phyloP scores from a whole-genome alignment of 2,888 invertebrate species.

The Polydrusus cervinus region DNA sequence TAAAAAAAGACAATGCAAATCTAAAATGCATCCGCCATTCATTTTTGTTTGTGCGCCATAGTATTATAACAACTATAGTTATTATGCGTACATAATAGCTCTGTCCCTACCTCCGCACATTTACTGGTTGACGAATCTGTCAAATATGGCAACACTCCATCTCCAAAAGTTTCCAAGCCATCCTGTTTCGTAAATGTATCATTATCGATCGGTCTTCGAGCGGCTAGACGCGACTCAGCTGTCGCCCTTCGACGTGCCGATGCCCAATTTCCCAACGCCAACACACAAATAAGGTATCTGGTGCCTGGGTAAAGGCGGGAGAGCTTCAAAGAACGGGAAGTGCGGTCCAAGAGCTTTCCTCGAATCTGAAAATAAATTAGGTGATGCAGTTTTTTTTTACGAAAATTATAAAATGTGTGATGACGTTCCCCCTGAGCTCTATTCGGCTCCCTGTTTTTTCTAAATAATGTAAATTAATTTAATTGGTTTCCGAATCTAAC shows the following conservation, averaged over 20 bases:
- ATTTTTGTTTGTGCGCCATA: no score
- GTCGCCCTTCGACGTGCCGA: slow-evolving; percentile 70
- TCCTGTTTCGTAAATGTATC: slow-evolving; percentile 69
- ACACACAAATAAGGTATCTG: slow-evolving; percentile 89
- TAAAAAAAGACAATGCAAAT: no score
- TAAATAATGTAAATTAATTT: no score
- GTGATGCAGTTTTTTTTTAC: no score
- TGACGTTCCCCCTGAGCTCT: no score
- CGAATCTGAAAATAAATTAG: slow-evolving; percentile 76
- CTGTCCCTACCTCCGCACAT: slow-evolving; percentile 76
- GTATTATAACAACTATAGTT: no score
- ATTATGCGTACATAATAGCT: no score
- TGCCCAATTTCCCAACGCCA: slow-evolving; percentile 87
- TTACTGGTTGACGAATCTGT: slow-evolving; percentile 83
- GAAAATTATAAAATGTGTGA: no score
- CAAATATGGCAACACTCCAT: slow-evolving; percentile 74
- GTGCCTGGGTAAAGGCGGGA: slow-evolving; percentile 85
- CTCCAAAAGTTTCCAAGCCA: slow-evolving; percentile 73
- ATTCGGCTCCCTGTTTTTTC: no score
- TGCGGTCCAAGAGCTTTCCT: slow-evolving; percentile 83
- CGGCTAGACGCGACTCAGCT: slow-evolving; percentile 73
- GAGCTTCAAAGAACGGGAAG: slow-evolving; percentile 83
- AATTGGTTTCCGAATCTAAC: no score
- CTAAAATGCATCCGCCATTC: no score
- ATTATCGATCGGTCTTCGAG: slow-evolving; percentile 70